Evolutionary conservation across 2,113 vertebrate genomes (phyloP).

Genomic region (Trichechus manatus): DNA sequence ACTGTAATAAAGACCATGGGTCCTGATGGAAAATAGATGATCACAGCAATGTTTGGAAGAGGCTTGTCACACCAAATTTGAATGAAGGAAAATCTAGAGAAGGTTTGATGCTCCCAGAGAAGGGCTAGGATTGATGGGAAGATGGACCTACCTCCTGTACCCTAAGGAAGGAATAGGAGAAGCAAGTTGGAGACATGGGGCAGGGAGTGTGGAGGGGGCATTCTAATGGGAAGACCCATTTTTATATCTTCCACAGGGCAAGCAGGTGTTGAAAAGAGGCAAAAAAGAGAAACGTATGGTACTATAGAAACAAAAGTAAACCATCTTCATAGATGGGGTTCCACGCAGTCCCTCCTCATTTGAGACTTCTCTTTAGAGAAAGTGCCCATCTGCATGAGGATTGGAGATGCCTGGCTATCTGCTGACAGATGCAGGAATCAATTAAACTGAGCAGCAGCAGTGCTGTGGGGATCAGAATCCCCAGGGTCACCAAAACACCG

Average conservation of each 20-base stretch:
- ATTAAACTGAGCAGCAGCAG: slow-evolving; percentile 22
- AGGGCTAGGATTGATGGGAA: background rate
- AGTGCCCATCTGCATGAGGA: background rate
- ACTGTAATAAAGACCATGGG: background rate
- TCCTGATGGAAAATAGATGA: background rate
- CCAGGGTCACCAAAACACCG: background rate
- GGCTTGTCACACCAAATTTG: background rate
- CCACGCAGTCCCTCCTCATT: background rate
- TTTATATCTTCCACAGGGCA: background rate
- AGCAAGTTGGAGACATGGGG: background rate
- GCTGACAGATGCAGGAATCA: slow-evolving; percentile 10
- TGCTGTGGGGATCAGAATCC: slow-evolving; percentile 38
- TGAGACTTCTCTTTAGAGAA: slow-evolving; percentile 32
- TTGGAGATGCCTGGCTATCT: background rate
- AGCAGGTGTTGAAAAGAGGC: background rate
- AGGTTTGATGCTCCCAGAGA: background rate
- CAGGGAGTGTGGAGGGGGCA: background rate
- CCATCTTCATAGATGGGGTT: background rate
- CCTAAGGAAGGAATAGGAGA: slow-evolving; percentile 10
- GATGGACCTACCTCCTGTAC: background rate
- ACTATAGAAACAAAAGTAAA: background rate
- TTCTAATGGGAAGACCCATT: background rate
- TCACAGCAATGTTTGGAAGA: slow-evolving; percentile 18
- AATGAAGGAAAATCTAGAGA: background rate
- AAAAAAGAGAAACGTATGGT: background rate